Percentiles rank a stretch among this genome's conserved stretches.
These are phyloP conservation scores for Gisinianus flammeolus DNA, from an alignment of 2,888 invertebrate species.

Conservation along the genomic window DNA sequence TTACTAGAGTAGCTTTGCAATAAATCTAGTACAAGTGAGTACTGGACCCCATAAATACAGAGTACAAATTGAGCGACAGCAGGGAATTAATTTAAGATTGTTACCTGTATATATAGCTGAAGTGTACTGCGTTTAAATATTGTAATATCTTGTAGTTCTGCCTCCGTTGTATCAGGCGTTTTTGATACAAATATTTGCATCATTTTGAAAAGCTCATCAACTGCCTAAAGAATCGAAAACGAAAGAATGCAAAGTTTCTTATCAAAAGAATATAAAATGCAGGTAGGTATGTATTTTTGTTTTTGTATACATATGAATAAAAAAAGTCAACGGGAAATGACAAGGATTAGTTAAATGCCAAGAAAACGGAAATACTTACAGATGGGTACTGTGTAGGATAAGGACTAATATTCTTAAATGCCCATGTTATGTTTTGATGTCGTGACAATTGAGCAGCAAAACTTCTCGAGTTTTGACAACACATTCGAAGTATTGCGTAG, in stretches of 20 bases:
- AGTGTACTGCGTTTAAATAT: constrained; percentile 81
- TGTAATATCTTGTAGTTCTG: constrained; percentile 81
- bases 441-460: constrained; percentile 86
- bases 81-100: too few relatives aligned
- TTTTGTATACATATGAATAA: too few relatives aligned
- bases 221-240: constrained; percentile 77
- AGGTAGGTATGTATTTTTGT: background rate
- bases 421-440: constrained; percentile 96
- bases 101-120: constrained; percentile 81
- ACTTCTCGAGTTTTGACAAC: constrained; percentile 84
- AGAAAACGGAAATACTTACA: constrained; percentile 62
- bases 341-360: too few relatives aligned
- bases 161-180: constrained; percentile 76
- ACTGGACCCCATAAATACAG: too few relatives aligned
- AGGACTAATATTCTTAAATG: constrained; percentile 95
- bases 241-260: background rate
- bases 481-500: constrained; percentile 85
- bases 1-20: too few relatives aligned
- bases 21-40: too few relatives aligned
- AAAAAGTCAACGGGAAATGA: too few relatives aligned
- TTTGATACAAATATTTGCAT: constrained; percentile 88
- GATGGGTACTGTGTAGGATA: constrained; percentile 91
- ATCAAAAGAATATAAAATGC: too few relatives aligned
- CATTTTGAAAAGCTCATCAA: constrained; percentile 88
- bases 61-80: too few relatives aligned